phyloP scores from a whole-genome alignment of 92 coral and sea anemone genomes.

The Epizoanthus ramosus region DNA sequence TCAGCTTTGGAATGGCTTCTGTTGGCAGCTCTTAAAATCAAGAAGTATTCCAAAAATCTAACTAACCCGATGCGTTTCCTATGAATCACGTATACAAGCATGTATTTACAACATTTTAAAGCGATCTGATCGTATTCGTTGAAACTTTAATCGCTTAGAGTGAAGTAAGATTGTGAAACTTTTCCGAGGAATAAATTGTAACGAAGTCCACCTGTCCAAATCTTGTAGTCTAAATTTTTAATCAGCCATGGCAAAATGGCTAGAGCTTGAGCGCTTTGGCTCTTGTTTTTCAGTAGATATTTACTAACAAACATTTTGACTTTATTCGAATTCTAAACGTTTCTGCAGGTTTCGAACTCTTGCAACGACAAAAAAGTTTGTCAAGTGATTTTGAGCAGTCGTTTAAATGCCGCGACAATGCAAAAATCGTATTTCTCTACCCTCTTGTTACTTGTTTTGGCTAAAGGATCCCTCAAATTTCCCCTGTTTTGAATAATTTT shows the following conservation, averaged over 20 bases:
- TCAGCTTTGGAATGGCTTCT: constrained; percentile 29
- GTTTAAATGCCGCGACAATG: constrained; percentile 20
- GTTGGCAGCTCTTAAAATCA: not conserved
- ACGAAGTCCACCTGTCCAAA: constrained; percentile 61
- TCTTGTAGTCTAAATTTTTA: constrained; percentile 71
- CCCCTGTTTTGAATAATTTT: constrained; percentile 46
- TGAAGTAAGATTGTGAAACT: constrained; percentile 69
- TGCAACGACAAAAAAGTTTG: too few species aligned
- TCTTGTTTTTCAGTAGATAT: constrained; percentile 38
- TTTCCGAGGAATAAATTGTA: constrained; percentile 37
- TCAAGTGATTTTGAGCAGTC: constrained; percentile 14
- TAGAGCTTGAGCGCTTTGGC: constrained; percentile 55
- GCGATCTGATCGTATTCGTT: constrained; percentile 21
- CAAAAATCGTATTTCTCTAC: constrained; percentile 19
- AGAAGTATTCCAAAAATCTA: not conserved
- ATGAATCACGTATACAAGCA: not conserved
- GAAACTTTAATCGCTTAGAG: constrained; percentile 56
- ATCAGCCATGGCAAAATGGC: constrained; percentile 69
- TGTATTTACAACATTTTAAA: constrained; percentile 9
- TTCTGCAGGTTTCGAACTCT: not conserved
- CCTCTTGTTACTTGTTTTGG: constrained; percentile 30
- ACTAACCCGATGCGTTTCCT: constrained; percentile 1
- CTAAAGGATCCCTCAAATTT: constrained; percentile 36
- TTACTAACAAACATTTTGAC: constrained; percentile 23
- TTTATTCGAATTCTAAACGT: not conserved